Base-by-base conservation (phyloP, 2,888 invertebrate genomes). In the Coelinius sp. region DNA sequence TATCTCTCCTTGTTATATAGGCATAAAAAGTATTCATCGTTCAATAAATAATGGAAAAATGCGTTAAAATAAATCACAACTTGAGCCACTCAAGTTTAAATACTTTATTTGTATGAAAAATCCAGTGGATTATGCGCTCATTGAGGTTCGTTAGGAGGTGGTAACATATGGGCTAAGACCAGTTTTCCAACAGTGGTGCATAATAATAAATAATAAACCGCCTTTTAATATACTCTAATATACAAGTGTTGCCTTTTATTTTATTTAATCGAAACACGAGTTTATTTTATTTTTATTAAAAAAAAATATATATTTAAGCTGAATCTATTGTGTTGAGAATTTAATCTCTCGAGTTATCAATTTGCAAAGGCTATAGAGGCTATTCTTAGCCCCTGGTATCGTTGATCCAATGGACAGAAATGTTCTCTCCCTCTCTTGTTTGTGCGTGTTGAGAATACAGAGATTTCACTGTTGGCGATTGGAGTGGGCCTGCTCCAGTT, bases 21-120 rank as follows among this genome's bases (percentile, higher is more conserved):
- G 68, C 73, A 65, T 52, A 71, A 66, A 68, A 56, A 71, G 73
- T 71, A 74, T 76, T 72, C 71, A 53, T 62, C 52, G 52, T 41
- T 71, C 74, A 38, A 81, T 79, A 78, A 80, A 81, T 83, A 80
- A 81, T 82, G 79, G 81, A 78, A 81, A 80, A 80, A 80, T 78
- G 68, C 71, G 77, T 78, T 80, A 82, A 82, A 84, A 82, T 82
- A 81, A 79, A 80, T 77, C 73, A 73, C 63, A 75, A 35, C 20
- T 5, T 49, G 20, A 49, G 17, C 46, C 17, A 20, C 20, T 49
- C 46, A 17, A 49, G 17, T 49, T 17, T 49, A 17, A 8, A 49
- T 49, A 2, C 20, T 49, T 6, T 8, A 49, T 20, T 14, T 7
- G 46, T 41, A 1, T 1, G 2, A 8, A 49, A 49, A 49, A 49